A percentile compares a stretch with the other conserved stretches of the same genome.
These are phyloP conservation scores for Stigmatopora argus DNA, from an alignment of 2,113 vertebrate genomes.

Conservation along the genomic window DNA sequence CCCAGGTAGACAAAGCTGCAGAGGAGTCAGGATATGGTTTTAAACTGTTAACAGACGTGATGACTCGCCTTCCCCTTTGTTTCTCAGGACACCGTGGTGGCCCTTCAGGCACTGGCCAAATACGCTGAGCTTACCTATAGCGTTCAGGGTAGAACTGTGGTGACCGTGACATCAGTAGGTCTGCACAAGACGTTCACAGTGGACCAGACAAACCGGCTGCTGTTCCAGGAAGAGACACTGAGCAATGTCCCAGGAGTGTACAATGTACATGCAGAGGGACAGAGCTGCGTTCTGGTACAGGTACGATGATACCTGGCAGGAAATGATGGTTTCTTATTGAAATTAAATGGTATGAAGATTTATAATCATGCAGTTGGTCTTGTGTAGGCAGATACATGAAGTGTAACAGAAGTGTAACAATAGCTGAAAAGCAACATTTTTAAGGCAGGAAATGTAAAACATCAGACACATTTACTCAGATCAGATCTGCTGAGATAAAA, in stretches of 20 bases:
- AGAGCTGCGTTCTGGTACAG: constrained; percentile 74
- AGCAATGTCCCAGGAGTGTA: constrained; percentile 67
- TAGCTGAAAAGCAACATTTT: no score
- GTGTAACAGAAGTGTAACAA: background rate
- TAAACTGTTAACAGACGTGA: background rate
- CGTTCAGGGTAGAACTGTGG: constrained; percentile 24
- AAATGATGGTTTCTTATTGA: background rate
- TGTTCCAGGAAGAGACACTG: constrained; percentile 75
- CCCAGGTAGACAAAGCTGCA: constrained; percentile 68
- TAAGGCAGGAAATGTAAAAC: no score
- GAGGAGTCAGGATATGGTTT: background rate
- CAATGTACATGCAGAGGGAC: constrained; percentile 62
- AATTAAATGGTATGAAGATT: no score
- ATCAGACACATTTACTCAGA: no score
- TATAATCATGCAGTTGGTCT: no score
- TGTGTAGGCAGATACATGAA: no score
- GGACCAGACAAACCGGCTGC: constrained; percentile 71
- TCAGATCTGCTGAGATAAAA: no score
- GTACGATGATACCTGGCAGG: constrained; percentile 40
- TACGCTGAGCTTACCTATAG: constrained; percentile 69
- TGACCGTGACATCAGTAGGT: constrained; percentile 66
- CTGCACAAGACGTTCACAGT: constrained; percentile 67
- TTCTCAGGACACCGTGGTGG: constrained; percentile 81
- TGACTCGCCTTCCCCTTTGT: background rate
- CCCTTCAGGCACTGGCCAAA: constrained; percentile 80